Conservation (phyloP, 2,888 invertebrate species). For the Quadroppia sp. region DNA sequence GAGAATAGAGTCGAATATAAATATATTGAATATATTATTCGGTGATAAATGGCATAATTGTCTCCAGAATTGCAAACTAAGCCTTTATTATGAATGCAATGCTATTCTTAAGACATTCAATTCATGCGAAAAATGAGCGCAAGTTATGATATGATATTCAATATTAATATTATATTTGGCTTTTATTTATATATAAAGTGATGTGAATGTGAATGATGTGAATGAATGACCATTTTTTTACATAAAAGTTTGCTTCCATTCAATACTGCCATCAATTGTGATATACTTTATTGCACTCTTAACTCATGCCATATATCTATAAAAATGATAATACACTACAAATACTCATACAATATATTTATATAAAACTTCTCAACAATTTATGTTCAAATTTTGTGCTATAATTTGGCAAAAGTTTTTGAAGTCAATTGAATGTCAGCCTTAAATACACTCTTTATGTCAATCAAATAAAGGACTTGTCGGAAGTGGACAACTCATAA, state of each 20-base stretch:
- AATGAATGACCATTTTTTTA: conserved; percentile 33
- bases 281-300: conserved; percentile 27
- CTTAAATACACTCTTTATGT: background rate
- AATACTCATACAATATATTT: background rate
- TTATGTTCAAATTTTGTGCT: conserved; percentile 7
- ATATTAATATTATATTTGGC: conserved; percentile 25
- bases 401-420: background rate
- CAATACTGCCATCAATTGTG: conserved; percentile 20
- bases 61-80: background rate
- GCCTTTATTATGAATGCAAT: conserved; percentile 13
- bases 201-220: conserved; percentile 26
- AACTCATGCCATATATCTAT: background rate
- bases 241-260: conserved; percentile 20
- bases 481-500: too few species aligned
- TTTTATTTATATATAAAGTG: conserved; percentile 18
- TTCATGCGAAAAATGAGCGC: conserved; percentile 21
- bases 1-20: background rate
- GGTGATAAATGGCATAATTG: conserved; percentile 19
- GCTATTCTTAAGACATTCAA: conserved; percentile 36
- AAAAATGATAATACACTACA: conserved; percentile 6
- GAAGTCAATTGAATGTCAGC: conserved; percentile 21
- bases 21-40: conserved; percentile 27
- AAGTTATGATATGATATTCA: conserved; percentile 15
- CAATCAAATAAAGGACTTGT: too few species aligned
- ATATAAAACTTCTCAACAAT: background rate